phyloP scores from a whole-genome alignment of 2,113 vertebrate species.

The Odocoileus virginianus region DNA sequence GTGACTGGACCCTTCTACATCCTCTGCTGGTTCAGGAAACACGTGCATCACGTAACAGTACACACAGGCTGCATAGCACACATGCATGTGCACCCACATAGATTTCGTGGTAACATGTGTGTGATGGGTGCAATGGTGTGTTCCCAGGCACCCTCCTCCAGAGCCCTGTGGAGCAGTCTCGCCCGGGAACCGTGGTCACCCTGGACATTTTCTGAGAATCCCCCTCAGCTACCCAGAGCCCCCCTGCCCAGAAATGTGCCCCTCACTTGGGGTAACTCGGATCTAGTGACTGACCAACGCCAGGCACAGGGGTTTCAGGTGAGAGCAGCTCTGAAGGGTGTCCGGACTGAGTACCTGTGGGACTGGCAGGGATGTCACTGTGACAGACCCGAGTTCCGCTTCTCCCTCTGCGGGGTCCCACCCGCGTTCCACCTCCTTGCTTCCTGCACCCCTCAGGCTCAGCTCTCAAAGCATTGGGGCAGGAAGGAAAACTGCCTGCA shows the following conservation, averaged over 20 bases:
- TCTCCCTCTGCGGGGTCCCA: background rate
- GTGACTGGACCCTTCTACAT: background rate
- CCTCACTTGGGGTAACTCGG: background rate
- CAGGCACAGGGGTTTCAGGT: background rate
- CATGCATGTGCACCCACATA: fast-evolving
- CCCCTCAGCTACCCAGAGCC: background rate
- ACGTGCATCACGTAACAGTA: background rate
- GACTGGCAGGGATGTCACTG: too few relatives aligned
- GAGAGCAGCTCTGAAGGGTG: fast-evolving
- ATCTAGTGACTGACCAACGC: background rate
- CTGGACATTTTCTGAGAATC: background rate
- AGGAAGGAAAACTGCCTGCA: background rate
- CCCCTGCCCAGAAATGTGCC: background rate
- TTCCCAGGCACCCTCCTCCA: background rate
- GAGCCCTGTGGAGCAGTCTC: too few relatives aligned
- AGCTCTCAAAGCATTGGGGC: background rate
- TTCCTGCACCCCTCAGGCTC: background rate
- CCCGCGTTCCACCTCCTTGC: background rate
- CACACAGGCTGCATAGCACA: background rate
- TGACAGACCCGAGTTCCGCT: fast-evolving
- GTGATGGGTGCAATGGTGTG: background rate
- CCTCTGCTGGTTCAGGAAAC: background rate
- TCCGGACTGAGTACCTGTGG: fast-evolving
- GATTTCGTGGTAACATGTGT: fast-evolving
- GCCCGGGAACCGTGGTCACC: fast-evolving